These are phyloP conservation scores for Diploptera punctata DNA, from an alignment of 2,888 invertebrate genomes.

Conservation along the genomic window DNA sequence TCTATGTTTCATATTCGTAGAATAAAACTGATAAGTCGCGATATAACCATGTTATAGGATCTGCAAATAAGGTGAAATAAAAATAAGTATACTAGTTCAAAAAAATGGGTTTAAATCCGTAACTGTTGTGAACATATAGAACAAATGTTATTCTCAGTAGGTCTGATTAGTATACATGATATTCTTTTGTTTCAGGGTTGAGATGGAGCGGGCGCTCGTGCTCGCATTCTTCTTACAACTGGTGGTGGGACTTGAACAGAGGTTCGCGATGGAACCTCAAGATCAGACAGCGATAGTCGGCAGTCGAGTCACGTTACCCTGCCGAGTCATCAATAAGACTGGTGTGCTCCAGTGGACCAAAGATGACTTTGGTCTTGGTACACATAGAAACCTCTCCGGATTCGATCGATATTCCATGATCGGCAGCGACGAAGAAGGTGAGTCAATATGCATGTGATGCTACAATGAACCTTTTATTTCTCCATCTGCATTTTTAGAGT, in stretches of 20 bases:
- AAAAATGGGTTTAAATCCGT: no score
- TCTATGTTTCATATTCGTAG: no score
- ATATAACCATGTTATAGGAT: no score
- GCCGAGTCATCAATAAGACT: constrained; percentile 85
- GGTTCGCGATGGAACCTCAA: constrained; percentile 91
- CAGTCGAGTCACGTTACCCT: constrained; percentile 86
- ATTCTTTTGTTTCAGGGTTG: constrained; percentile 22
- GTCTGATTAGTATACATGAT: no score
- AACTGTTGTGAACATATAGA: no score
- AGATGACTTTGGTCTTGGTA: constrained; percentile 94
- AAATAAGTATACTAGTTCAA: no score
- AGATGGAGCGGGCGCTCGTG: constrained; percentile 23
- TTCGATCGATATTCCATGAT: constrained; percentile 96
- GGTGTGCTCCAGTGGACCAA: constrained; percentile 97
- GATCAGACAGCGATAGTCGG: constrained; percentile 91
- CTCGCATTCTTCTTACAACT: constrained; percentile 49
- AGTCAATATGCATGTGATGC: no score
- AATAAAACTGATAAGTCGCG: no score
- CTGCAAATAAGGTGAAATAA: no score
- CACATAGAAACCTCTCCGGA: constrained; percentile 87
- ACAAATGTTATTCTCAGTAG: no score
- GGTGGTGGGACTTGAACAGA: constrained; percentile 66
- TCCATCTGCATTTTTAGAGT: no score
- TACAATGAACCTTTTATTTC: no score
- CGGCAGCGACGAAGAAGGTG: constrained; percentile 94